A percentile compares a stretch with the other conserved stretches of the same genome.
Evolutionary conservation across 2,888 invertebrate genomes (phyloP).

Genomic region (Trissoscelio sp.): DNA sequence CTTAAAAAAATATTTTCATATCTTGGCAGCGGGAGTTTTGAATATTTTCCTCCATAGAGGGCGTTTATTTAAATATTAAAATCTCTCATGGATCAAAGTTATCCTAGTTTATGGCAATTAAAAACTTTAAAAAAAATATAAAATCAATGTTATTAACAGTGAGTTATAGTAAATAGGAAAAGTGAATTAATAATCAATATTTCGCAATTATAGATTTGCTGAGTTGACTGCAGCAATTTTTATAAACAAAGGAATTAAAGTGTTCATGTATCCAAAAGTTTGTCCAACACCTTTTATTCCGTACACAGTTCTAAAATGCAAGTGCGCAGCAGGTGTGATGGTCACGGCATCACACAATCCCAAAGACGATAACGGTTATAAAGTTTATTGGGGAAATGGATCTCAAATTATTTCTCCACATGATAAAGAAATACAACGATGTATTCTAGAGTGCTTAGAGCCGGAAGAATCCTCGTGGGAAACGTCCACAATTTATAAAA

Average conservation of each 20-base stretch:
- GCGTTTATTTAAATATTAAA: too few relatives aligned
- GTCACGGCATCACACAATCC: conserved; percentile 98
- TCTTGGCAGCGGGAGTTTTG: too few relatives aligned
- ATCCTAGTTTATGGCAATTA: too few relatives aligned
- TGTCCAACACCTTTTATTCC: conserved; percentile 98
- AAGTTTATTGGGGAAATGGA: conserved; percentile 98
- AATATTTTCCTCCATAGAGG: too few relatives aligned
- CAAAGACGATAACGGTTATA: conserved; percentile 98
- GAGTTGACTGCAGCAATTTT: conserved; percentile 94
- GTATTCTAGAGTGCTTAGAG: conserved; percentile 90
- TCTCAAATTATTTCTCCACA: conserved; percentile 97
- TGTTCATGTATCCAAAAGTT: conserved; percentile 91
- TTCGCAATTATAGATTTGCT: conserved; percentile 90
- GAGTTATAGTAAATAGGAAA: too few relatives aligned
- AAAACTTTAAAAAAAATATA: too few relatives aligned
- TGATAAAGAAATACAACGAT: conserved; percentile 92
- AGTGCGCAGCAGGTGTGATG: conserved; percentile 94
- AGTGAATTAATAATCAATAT: too few relatives aligned
- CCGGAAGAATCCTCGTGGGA: conserved; percentile 93
- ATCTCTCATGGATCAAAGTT: too few relatives aligned
- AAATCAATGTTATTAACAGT: too few relatives aligned
- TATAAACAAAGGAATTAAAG: conserved; percentile 89
- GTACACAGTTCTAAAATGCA: conserved; percentile 90
- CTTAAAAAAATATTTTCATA: too few relatives aligned
- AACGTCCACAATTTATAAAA: conserved; percentile 85